Evolutionary conservation across 2,113 vertebrate genomes (phyloP), one percentile per base, ranked within the genome.

Genomic region (Pluvianellus socialis): DNA sequence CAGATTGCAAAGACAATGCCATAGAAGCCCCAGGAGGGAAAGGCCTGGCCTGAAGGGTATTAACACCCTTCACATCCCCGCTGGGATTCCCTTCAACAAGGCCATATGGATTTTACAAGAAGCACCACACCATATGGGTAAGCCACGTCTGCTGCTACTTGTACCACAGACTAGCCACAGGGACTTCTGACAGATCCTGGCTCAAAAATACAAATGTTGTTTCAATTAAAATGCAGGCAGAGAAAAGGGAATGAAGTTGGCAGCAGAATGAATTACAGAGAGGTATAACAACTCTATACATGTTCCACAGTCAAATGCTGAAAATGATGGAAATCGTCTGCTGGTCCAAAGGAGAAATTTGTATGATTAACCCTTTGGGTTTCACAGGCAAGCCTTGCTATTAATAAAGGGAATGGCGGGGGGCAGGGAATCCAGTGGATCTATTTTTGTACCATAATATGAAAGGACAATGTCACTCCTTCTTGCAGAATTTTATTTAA

Each of bases 21-120:
- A 98, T 92, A 97, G 98, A 97, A 98, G 98, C 98, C 99, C 98
- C 98, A 98, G 98, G 98, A 98, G 99, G 98, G 98, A 98, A 98
- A 98, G 98, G 98, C 98, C 98, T 97, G 97, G 98, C 98, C 98
- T 98, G 97, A 98, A 98, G 99, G 99, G 99, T 98, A 99, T 99
- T 99, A 99, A 99, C 99, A 99, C 98, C 98, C 98, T 99, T 98
- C 98, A 98, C 98, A 98, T 99, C 98, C 99, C 99, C 96, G 98
- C 97, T 97, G 98, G 98, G 98, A 98, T 98, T 97, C 98, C 98
- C 98, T 98, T 98, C 99, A 98, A 98, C 98, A 98, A 98, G 98
- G 98, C 99, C 99, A 99, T 99, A 99, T 99, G 99, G 99, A 98
- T 99, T 99, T 99, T 99, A 99, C 98, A 99, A 98, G 98, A 98